A percentile compares a stretch with the other conserved stretches of the same genome.
phyloP scores from a whole-genome alignment of 2,797 vertebrate genomes.

The Gambusia yucatana region DNA sequence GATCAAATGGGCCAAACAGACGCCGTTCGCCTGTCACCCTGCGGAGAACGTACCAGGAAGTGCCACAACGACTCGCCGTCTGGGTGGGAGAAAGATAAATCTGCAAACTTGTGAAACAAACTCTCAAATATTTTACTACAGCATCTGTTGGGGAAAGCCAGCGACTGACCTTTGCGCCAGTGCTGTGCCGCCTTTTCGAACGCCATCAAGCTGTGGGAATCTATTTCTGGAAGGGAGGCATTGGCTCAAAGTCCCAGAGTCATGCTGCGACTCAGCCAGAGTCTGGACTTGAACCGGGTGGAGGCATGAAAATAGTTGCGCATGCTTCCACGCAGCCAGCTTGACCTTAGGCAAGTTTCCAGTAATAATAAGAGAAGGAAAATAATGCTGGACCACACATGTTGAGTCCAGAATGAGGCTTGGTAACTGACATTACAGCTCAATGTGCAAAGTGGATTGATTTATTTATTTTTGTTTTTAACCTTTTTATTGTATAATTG shows the following conservation, averaged over 20 bases:
- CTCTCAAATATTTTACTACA: neutral
- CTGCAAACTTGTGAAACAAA: neutral
- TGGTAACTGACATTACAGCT: neutral
- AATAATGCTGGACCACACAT: neutral
- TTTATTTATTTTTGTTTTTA: neutral
- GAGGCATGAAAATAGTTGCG: neutral
- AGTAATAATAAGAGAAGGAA: neutral
- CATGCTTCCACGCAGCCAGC: neutral
- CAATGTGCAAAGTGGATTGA: neutral
- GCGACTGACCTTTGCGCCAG: neutral
- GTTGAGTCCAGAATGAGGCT: neutral
- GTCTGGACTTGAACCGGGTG: neutral
- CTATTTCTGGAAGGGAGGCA: slow-evolving; percentile 2
- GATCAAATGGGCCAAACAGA: neutral
- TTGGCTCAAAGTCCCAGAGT: neutral
- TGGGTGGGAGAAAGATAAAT: neutral
- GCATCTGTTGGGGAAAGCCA: neutral
- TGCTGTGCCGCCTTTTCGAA: neutral
- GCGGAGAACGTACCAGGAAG: neutral
- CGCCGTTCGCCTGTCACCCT: neutral
- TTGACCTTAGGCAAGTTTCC: neutral
- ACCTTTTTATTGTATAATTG: neutral
- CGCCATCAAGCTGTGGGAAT: neutral
- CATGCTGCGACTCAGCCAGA: neutral
- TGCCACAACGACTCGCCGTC: neutral